Evolutionary conservation across 2,888 invertebrate species (phyloP).

Genomic region (Pardosa pseudoannulata): DNA sequence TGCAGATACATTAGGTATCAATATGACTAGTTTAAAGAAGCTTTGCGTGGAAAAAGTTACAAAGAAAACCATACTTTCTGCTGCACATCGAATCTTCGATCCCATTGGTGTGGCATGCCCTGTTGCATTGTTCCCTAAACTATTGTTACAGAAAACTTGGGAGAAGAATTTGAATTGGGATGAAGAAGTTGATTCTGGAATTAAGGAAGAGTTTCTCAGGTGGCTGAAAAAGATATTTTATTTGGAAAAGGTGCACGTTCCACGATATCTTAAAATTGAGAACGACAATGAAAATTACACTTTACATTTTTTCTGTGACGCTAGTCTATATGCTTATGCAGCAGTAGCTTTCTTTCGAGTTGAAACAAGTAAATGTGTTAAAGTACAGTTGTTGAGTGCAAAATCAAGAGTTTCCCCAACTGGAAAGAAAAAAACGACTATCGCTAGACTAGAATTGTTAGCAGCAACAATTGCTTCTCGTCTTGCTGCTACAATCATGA

Average conservation of each 20-base stretch:
- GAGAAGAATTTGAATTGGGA: not conserved
- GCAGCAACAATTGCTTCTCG: not conserved
- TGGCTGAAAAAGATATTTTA: not conserved
- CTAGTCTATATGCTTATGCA: not conserved
- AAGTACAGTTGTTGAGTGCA: not conserved
- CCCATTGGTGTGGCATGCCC: slow-evolving; percentile 13
- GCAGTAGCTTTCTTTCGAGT: not conserved
- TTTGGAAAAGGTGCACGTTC: not conserved
- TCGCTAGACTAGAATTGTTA: not conserved
- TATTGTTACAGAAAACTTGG: not conserved
- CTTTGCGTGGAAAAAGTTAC: not conserved
- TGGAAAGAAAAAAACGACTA: not conserved
- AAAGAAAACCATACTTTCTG: not conserved
- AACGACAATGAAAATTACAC: not conserved
- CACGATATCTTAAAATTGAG: not conserved
- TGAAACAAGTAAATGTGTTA: not conserved
- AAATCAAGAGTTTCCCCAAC: not conserved
- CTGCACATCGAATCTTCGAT: slow-evolving; percentile 6
- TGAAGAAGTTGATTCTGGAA: not conserved
- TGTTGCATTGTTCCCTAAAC: not conserved
- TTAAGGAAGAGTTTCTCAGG: not conserved
- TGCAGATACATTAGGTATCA: too few species aligned
- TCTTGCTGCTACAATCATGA: not conserved
- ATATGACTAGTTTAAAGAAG: too few species aligned
- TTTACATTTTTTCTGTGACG: not conserved